These are phyloP conservation scores for Luehdorfia chinensis DNA, from an alignment of 1,140 invertebrate genomes.

Conservation along the genomic window DNA sequence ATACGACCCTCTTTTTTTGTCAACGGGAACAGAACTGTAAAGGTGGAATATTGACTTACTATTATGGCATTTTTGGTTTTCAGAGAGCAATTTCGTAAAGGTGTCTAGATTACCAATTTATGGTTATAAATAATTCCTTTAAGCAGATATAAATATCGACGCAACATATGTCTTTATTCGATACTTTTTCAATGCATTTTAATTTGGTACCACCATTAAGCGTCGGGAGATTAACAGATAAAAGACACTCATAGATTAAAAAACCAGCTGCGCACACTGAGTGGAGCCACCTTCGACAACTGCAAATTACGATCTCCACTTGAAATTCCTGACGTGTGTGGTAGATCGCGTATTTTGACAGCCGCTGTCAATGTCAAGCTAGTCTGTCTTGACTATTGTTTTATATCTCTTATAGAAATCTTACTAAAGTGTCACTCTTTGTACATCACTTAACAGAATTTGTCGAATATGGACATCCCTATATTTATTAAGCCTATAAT, in stretches of 20 bases:
- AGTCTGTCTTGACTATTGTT: conserved; percentile 14
- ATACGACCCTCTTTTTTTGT: too few species aligned
- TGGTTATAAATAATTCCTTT: too few species aligned
- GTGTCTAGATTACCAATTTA: too few species aligned
- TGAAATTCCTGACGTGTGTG: conserved; percentile 42
- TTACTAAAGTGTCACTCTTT: too few species aligned
- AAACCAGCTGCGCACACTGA: conserved; percentile 12
- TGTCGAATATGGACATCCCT: too few species aligned
- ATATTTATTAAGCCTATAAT: too few species aligned
- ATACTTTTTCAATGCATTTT: neutral
- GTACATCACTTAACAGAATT: too few species aligned
- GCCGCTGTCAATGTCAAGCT: conserved; percentile 47
- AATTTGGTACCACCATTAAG: conserved; percentile 1
- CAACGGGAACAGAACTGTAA: too few species aligned
- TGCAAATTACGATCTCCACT: conserved; percentile 28
- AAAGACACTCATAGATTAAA: conserved; percentile 9
- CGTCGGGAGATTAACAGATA: conserved; percentile 15
- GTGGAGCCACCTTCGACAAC: conserved; percentile 25
- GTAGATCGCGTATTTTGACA: conserved; percentile 50
- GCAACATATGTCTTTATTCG: neutral
- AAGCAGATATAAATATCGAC: too few species aligned
- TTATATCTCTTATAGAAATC: neutral
- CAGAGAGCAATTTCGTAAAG: too few species aligned
- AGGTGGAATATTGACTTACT: too few species aligned
- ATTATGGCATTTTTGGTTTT: too few species aligned